Evolutionary conservation across 2,113 vertebrate species (phyloP).

Genomic region (Lepisosteus osseus): DNA sequence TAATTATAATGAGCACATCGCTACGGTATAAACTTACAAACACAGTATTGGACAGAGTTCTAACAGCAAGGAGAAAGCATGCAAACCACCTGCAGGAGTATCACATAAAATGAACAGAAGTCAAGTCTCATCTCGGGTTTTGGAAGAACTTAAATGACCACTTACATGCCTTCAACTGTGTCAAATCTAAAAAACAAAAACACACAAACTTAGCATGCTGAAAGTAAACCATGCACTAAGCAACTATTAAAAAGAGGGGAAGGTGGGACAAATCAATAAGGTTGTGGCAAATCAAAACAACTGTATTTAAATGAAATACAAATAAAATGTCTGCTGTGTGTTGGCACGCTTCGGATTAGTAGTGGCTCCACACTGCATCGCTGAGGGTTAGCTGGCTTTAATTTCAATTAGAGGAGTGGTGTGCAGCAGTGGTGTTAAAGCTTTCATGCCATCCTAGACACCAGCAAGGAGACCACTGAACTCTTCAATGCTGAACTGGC

Average conservation of each 20-base stretch:
- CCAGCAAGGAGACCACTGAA: not conserved
- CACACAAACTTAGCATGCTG: conserved; percentile 79
- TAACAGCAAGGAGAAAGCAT: not conserved
- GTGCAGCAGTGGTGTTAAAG: conserved; percentile 1
- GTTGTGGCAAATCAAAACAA: not conserved
- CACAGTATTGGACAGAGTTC: not conserved
- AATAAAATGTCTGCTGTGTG: conserved; percentile 9
- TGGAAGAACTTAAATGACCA: conserved; percentile 74
- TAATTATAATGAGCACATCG: too few relatives aligned
- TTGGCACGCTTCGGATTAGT: conserved; percentile 26
- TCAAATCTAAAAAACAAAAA: conserved; percentile 87
- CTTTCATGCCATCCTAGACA: not conserved
- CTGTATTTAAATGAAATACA: too few relatives aligned
- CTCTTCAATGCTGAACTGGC: not conserved
- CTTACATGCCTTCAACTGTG: conserved; percentile 94
- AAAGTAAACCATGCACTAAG: conserved; percentile 71
- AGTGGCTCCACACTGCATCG: conserved; percentile 17
- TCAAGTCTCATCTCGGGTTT: conserved; percentile 35
- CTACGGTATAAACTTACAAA: not conserved
- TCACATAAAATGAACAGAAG: too few relatives aligned
- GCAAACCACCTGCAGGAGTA: not conserved
- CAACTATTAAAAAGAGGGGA: conserved; percentile 37
- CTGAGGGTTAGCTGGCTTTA: conserved; percentile 42
- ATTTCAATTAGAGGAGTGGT: not conserved
- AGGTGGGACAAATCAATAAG: not conserved